These are phyloP conservation scores for Mnemiopsis leidyi DNA, from an alignment of 37 sponge, comb jelly and placozoan species.

Conservation along the genomic window DNA sequence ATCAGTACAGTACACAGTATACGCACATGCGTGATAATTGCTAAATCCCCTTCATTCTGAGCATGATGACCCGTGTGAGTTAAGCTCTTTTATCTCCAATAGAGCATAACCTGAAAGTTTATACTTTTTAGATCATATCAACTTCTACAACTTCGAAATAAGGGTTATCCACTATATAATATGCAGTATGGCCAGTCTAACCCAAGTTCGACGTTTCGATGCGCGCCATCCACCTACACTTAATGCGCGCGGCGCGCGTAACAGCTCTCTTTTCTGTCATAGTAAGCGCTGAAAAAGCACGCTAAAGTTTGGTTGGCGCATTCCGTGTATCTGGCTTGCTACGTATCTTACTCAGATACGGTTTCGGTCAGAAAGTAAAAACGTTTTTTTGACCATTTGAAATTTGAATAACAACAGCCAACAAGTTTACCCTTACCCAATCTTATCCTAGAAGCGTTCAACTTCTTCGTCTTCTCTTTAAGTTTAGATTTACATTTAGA, in stretches of 20 bases:
- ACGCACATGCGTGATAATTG: too few species aligned
- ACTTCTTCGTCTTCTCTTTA: constrained; percentile 7
- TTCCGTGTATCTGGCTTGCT: too few species aligned
- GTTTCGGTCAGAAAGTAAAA: too few species aligned
- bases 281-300: neutral
- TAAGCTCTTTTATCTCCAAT: neutral
- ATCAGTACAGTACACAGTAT: too few species aligned
- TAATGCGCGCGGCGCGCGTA: neutral
- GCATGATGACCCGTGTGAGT: neutral
- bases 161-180: too few species aligned
- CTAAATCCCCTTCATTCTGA: neutral
- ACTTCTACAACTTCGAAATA: too few species aligned
- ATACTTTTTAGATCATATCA: neutral
- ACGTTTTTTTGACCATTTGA: too few species aligned
- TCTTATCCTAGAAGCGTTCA: constrained; percentile 40
- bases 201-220: neutral
- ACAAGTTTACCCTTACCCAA: constrained; percentile 16
- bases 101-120: neutral
- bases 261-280: neutral
- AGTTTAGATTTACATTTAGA: neutral
- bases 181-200: neutral
- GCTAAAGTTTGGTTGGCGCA: neutral
- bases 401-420: too few species aligned
- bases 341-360: too few species aligned
- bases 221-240: neutral